A percentile compares a stretch with the other conserved stretches of the same genome.
phyloP scores from a whole-genome alignment of 2,113 vertebrate species.

The Gopherus evgoodei region DNA sequence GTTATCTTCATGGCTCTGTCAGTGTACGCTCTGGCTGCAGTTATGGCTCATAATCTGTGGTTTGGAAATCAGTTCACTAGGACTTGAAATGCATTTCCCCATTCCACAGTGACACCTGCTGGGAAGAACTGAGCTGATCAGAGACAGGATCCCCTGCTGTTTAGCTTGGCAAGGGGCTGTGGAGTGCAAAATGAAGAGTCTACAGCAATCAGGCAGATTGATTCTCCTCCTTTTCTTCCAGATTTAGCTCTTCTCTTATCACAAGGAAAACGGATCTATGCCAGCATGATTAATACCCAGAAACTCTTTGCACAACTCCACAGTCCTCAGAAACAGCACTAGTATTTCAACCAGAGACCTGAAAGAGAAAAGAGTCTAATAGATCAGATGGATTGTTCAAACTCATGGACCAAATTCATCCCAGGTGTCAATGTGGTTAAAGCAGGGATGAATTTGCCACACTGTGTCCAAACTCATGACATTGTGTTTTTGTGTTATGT shows the following conservation, averaged over 20 bases:
- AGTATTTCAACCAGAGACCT: background rate
- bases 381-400: background rate
- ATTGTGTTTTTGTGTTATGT: background rate
- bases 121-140: slow-evolving; percentile 44
- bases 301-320: fast-evolving
- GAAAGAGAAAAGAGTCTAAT: background rate
- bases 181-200: slow-evolving; percentile 14
- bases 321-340: background rate
- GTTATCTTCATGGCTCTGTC: background rate
- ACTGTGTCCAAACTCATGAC: background rate
- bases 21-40: background rate
- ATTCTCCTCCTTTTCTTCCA: slow-evolving; percentile 21
- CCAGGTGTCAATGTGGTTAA: background rate
- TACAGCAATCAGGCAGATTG: slow-evolving; percentile 4
- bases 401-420: background rate
- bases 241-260: background rate
- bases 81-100: slow-evolving; percentile 27
- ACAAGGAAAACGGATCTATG: background rate
- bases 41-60: background rate
- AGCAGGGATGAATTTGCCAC: background rate
- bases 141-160: background rate
- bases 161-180: slow-evolving; percentile 1
- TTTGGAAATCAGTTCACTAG: background rate
- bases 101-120: slow-evolving; percentile 83
- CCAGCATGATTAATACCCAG: slow-evolving; percentile 8